phyloP scores from a whole-genome alignment of 2,888 invertebrate genomes.

The Dicyrtomina minuta region DNA sequence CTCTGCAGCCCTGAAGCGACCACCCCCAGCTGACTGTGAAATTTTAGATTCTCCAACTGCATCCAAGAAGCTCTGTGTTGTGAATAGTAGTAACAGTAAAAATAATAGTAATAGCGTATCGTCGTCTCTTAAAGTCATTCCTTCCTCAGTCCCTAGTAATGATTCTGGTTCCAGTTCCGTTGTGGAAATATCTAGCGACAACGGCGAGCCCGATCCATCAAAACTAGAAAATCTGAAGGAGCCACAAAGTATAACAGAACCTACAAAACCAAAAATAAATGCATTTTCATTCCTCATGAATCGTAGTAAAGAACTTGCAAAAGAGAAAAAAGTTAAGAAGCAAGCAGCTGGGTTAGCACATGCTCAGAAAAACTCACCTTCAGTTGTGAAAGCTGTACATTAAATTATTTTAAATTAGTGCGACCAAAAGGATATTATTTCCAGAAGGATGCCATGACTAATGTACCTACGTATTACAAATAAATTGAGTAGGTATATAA shows the following conservation, averaged over 20 bases:
- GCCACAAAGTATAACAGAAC: neutral
- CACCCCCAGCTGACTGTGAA: too few relatives aligned
- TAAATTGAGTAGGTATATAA: too few relatives aligned
- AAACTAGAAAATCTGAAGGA: neutral
- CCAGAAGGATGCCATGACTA: too few relatives aligned
- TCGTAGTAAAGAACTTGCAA: conserved; percentile 42
- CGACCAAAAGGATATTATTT: too few relatives aligned
- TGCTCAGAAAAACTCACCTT: neutral
- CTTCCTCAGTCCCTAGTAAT: too few relatives aligned
- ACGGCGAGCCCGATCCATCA: too few relatives aligned
- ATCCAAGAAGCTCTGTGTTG: neutral
- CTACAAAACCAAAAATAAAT: conserved; percentile 34
- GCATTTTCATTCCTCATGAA: conserved; percentile 50
- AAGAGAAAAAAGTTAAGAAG: conserved; percentile 40
- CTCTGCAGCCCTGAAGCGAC: neutral
- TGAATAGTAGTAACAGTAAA: too few relatives aligned
- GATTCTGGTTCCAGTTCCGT: too few relatives aligned
- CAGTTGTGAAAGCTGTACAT: neutral
- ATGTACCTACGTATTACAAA: too few relatives aligned
- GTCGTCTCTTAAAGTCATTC: too few relatives aligned
- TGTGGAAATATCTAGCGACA: neutral
- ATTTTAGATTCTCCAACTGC: neutral
- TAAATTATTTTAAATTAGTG: too few relatives aligned
- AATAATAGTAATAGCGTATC: too few relatives aligned
- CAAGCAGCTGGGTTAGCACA: neutral